Evolutionary conservation across 2,113 vertebrate species (phyloP), one percentile per base, ranked within the genome.

Genomic region (Callorhinus ursinus): DNA sequence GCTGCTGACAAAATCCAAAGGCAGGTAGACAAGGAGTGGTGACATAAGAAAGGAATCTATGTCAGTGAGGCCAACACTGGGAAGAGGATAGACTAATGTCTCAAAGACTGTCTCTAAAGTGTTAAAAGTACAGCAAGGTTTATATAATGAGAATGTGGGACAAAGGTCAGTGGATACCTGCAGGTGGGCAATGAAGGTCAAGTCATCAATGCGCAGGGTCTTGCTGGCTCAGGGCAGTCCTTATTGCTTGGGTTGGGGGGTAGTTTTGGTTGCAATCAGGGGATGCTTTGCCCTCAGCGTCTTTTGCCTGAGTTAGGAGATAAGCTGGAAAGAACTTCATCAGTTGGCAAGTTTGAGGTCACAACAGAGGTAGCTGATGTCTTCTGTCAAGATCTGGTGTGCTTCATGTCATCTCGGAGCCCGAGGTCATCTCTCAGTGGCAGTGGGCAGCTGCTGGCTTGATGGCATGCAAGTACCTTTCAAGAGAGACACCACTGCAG

Each of bases 401-500:
- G 59, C 61, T 46, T 19, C 6, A 2, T 21, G 19, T 7, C 2
- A 5, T 46, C 42, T 65, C 7, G 26, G 36, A 33, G 63, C 33
- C 14, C 7, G 1, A 18, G 0, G 19, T 39, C 42, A 7, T 42
- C 4, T 95, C 49, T 46, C 7, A 0, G 22, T 4, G 49, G 49
- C 1, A 1, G 6, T 1, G 0, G 80, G 46, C 21, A 15, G 2
- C 26, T 31, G 51, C 63, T n/a, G 33, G 4, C 57, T 24, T 7
- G 36, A 15, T 33, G 12, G 42, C 7, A 0, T 26, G 24, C 12
- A 13, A 4, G 79, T 1, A 12, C n/a, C 12, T 42, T 74, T 57
- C 36, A 4, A 1, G 72, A 72, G 71, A 39, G 39, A 57, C 2
- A 11, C 3, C 76, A 4, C n/a, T 39, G 19, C 22, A 28, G 36